Evolutionary conservation across 2,113 vertebrate genomes (phyloP).

Genomic region (Scytalopus superciliaris): DNA sequence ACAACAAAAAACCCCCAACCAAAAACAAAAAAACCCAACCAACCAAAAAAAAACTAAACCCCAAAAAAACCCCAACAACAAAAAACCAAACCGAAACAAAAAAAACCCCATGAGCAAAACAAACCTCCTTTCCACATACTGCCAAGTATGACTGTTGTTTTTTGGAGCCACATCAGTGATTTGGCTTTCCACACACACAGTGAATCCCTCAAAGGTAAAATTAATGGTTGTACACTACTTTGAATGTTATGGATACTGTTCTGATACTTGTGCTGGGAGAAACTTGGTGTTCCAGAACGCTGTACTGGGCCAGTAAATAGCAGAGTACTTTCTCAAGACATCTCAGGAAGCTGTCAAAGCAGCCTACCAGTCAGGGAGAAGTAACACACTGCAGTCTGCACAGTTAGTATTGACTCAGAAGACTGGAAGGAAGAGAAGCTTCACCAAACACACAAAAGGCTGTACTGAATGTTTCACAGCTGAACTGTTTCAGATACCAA

Average conservation of each 20-base stretch:
- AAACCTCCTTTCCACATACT: background rate
- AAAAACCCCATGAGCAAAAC: background rate
- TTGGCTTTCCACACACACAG: background rate
- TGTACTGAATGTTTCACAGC: background rate
- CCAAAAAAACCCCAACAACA: background rate
- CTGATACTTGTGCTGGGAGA: background rate
- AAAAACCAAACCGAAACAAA: background rate
- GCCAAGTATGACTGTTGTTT: background rate
- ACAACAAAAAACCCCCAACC: background rate
- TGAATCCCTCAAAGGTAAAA: conserved; percentile 7
- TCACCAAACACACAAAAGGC: background rate
- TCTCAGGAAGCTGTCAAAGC: background rate
- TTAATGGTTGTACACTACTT: background rate
- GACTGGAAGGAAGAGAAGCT: background rate
- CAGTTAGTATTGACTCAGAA: background rate
- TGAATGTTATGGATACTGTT: background rate
- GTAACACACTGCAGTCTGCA: background rate
- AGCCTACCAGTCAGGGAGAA: background rate
- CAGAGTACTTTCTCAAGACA: background rate
- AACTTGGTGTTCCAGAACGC: background rate
- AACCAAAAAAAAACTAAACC: too few relatives aligned
- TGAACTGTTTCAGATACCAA: conserved; percentile 11
- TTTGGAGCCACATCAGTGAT: background rate
- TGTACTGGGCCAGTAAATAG: background rate
- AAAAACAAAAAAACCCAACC: background rate